Percentiles rank a stretch among this genome's conserved stretches.
These are phyloP conservation scores for Chaetorhynchus papuensis DNA, from an alignment of 2,113 vertebrate species.

Conservation along the genomic window DNA sequence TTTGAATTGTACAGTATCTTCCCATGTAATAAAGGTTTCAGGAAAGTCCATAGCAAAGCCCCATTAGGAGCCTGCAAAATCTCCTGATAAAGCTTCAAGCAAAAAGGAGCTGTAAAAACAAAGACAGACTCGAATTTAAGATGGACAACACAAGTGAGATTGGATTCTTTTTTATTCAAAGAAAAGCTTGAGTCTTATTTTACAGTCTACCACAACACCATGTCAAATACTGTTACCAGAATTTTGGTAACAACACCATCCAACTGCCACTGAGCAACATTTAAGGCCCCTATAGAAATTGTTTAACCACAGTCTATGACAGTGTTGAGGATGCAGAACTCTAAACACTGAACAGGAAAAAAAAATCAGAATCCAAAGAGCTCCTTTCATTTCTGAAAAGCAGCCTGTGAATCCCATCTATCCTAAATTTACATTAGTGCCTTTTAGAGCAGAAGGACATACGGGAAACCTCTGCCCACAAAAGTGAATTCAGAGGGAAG, in stretches of 20 bases:
- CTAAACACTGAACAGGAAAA: neutral
- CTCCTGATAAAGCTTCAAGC: slow-evolving; percentile 72
- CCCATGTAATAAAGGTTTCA: slow-evolving; percentile 73
- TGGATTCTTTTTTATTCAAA: neutral
- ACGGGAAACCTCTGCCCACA: neutral
- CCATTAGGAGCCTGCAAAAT: slow-evolving; percentile 73
- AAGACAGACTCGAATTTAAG: neutral
- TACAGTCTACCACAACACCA: neutral
- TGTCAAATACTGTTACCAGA: neutral
- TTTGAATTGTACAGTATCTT: slow-evolving; percentile 71
- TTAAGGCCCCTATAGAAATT: neutral
- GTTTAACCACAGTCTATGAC: neutral
- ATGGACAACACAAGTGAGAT: neutral
- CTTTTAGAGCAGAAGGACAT: neutral
- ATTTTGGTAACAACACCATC: neutral
- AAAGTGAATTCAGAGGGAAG: neutral
- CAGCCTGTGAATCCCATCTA: neutral
- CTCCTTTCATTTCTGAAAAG: neutral
- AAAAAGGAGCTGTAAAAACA: slow-evolving; percentile 67
- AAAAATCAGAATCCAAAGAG: neutral
- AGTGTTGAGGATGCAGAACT: neutral
- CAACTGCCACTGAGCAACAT: neutral
- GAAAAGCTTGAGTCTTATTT: neutral
- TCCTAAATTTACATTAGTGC: neutral
- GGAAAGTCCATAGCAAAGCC: slow-evolving; percentile 71